Percentiles rank a stretch among this genome's conserved stretches.
These are phyloP conservation scores for Megamerina dolium DNA, from an alignment of 2,888 invertebrate species.

Conservation along the genomic window DNA sequence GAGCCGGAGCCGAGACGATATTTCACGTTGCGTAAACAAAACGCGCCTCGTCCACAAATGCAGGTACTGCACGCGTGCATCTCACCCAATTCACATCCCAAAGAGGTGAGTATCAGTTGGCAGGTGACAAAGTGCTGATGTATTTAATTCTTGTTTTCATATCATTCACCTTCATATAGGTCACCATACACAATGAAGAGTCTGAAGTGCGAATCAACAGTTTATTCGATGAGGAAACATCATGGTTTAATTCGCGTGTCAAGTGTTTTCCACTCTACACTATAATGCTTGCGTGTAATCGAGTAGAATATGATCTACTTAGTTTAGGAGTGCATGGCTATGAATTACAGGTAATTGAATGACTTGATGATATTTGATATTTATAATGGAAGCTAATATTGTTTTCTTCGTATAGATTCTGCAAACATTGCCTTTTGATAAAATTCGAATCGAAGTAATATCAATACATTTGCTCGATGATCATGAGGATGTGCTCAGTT, in stretches of 20 bases:
- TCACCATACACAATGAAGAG: slow-evolving; percentile 51
- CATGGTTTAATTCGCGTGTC: slow-evolving; percentile 65
- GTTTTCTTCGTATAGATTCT: slow-evolving; percentile 35
- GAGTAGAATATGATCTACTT: slow-evolving; percentile 63
- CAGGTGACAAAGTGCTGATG: no score
- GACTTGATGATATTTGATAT: neutral
- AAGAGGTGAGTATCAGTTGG: slow-evolving; percentile 55
- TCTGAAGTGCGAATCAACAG: slow-evolving; percentile 54
- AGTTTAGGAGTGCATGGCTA: slow-evolving; percentile 55
- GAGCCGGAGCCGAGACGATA: slow-evolving; percentile 75
- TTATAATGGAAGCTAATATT: neutral
- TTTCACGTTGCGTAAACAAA: slow-evolving; percentile 58
- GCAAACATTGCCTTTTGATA: slow-evolving; percentile 48
- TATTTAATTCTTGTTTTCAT: slow-evolving; percentile 9
- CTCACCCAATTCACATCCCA: slow-evolving; percentile 68
- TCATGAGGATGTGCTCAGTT: slow-evolving; percentile 30
- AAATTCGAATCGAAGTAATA: slow-evolving; percentile 47
- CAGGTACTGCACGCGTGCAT: slow-evolving; percentile 72
- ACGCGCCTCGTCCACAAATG: slow-evolving; percentile 54
- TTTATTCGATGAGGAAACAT: slow-evolving; percentile 52
- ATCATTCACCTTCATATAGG: slow-evolving; percentile 34
- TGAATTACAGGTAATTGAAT: slow-evolving; percentile 44
- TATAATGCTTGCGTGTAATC: slow-evolving; percentile 69
- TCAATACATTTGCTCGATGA: slow-evolving; percentile 48
- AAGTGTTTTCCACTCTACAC: slow-evolving; percentile 82